Evolutionary conservation across 2,113 vertebrate species (phyloP).

Genomic region (Plotosus lineatus): DNA sequence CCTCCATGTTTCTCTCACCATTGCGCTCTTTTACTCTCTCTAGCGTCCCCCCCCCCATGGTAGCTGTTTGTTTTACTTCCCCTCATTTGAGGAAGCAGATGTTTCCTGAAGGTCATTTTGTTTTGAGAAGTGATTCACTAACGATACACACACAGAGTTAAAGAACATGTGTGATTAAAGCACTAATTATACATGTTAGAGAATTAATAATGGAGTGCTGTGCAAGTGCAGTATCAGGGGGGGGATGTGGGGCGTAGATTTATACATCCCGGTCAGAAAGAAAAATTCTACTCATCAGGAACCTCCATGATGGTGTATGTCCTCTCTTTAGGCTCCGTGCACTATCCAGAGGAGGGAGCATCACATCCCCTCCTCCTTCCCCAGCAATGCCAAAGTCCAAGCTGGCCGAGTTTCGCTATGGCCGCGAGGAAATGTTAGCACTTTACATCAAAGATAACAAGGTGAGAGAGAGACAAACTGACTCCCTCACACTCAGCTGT

Average conservation of each 20-base stretch:
- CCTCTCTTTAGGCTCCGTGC: constrained; percentile 72
- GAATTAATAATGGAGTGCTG: too few species aligned
- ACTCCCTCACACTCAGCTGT: too few species aligned
- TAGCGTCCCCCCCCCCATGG: not conserved
- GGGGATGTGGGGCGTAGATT: too few species aligned
- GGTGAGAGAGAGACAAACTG: constrained; percentile 61
- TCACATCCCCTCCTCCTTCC: constrained; percentile 77
- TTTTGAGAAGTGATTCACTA: constrained; percentile 23
- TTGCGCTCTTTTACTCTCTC: not conserved
- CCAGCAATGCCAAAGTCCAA: constrained; percentile 84
- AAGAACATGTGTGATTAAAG: not conserved
- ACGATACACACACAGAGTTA: not conserved
- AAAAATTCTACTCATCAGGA: too few species aligned
- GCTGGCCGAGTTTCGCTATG: constrained; percentile 80
- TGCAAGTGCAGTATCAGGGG: too few species aligned
- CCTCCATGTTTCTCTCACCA: not conserved
- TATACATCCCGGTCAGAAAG: too few species aligned
- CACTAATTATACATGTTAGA: too few species aligned
- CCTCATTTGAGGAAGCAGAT: constrained; percentile 44
- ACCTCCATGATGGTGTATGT: not conserved
- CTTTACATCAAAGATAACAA: constrained; percentile 81
- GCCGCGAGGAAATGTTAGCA: constrained; percentile 82
- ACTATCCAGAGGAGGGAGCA: constrained; percentile 75
- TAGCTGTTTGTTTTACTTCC: constrained; percentile 10
- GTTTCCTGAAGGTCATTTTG: constrained; percentile 35